Base-by-base conservation (phyloP, 1,140 invertebrate genomes). In the Ectropis grisescens region DNA sequence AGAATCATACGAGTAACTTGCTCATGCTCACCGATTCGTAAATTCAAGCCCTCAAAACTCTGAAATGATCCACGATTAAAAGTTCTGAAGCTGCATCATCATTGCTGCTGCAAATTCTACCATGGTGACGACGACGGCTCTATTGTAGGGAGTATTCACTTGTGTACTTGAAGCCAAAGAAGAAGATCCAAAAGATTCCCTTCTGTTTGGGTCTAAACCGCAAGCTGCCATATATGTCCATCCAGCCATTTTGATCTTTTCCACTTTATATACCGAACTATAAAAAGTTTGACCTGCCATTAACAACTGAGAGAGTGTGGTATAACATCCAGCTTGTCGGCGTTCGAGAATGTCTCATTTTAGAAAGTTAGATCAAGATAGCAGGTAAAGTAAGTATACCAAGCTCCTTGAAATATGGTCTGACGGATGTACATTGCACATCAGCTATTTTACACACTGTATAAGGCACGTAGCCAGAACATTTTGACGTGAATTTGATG, bases 201-300 rank as follows among this genome's bases (percentile, higher is more conserved):
- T 80, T 11, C 83, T 70, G 14, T 83, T 88, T 0, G 90, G 88
- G 54, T 93, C 90, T 19, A 97, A 78, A 1, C 95, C 95, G 64
- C 94, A 94, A 1, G 94, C 95, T 10, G 94, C 95, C 95, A 97
- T 97, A 51, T 97, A 97, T 0, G 94, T 96, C 82, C 92, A 94
- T 23, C 95, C 90, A 32, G 95, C 93, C 29, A 97, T 90, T 85
- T 98, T 98, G 11, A 98, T 97, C 80, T 95, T 96, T 61, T 95
- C 93, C 1, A 95, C 86, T 49, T 69, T 82, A 29, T 79, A 54
- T 2, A 47, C 31, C 6, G 74, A 75, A n/a, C n/a, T n/a, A n/a
- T n/a, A n/a, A n/a, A n/a, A n/a, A n/a, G n/a, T n/a, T n/a, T n/a
- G n/a, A n/a, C n/a, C n/a, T n/a, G n/a, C n/a, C n/a, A n/a, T n/a